phyloP scores from a whole-genome alignment of 2,113 vertebrate genomes.

The Bubo scandiacus region DNA sequence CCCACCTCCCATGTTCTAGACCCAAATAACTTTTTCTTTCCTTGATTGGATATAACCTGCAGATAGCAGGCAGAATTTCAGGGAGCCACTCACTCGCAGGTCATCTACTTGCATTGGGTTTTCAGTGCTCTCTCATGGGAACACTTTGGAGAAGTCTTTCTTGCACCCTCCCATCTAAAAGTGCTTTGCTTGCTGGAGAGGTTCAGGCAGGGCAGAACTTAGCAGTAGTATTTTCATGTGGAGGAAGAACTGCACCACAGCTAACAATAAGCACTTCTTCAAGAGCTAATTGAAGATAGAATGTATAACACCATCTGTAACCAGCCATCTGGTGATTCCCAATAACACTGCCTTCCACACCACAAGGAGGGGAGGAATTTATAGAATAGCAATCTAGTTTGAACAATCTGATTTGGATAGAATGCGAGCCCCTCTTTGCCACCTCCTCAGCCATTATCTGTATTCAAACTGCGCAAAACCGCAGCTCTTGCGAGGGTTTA shows the following conservation, averaged over 20 bases:
- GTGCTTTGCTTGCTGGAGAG: not conserved
- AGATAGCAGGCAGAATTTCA: not conserved
- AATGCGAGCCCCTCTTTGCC: constrained; percentile 29
- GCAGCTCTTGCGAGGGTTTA: not conserved
- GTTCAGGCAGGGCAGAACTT: constrained; percentile 20
- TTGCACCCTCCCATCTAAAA: not conserved
- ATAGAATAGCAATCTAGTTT: constrained; percentile 62
- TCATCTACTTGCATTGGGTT: rapidly evolving
- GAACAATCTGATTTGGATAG: constrained; percentile 62
- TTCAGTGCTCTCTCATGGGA: not conserved
- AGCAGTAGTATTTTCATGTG: not conserved
- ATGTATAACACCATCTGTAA: constrained; percentile 70
- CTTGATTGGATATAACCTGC: not conserved
- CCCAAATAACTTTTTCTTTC: not conserved
- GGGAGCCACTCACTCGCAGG: rapidly evolving
- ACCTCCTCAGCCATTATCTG: constrained; percentile 12
- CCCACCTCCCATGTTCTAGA: not conserved
- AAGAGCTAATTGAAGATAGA: constrained; percentile 72
- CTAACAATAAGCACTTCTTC: constrained; percentile 70
- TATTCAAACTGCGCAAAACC: constrained; percentile 4
- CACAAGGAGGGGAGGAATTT: constrained; percentile 66
- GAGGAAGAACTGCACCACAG: constrained; percentile 56
- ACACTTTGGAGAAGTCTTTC: not conserved
- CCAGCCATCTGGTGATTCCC: constrained; percentile 68
- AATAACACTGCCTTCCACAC: constrained; percentile 65